Evolutionary conservation across 2,888 invertebrate species (phyloP), one percentile per base, ranked within the genome.

Genomic region (Atethmia centrago): DNA sequence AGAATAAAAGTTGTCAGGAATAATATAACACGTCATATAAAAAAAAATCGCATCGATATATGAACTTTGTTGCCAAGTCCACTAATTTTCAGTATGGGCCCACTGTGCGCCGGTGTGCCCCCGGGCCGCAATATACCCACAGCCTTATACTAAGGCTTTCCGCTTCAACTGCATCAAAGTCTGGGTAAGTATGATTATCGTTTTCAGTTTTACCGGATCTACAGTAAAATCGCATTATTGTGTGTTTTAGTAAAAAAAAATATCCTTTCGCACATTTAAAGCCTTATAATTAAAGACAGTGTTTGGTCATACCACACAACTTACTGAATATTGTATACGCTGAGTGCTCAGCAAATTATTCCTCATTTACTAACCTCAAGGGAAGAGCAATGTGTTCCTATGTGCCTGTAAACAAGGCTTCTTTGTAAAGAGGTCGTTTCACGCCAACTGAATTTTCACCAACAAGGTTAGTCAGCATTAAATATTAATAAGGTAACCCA

Each of bases 311-410:
- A 64, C 28, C 78, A 77, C 81, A 79, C 79, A 83, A 84, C 74
- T 71, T 69, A 55, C 79, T 90, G 86, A 47, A 64, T 47, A 2
- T n/a, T 47, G 16, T 47, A 31, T 31, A 10, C 1, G 47, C 31
- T 31, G 49, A n/a, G 3, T 47, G 47, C n/a, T 81, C 61, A 56
- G 79, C 77, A 69, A 87, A 87, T 87, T 88, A 88, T 86, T 87
- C 77, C 83, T 84, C 83, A 86, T 85, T 88, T 88, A 85, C 82
- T 68, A 71, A 70, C 76, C 80, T 79, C 61, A 49, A 25, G 42
- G 31, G 36, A 69, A 67, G 83, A 81, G 71, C 80, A 40, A 51
- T 62, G 55, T 59, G 21, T 64, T 63, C 67, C 47, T 69, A 45
- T 45, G 7, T 25, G 42, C 19, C n/a, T 42, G 45, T 51, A 40